These are phyloP conservation scores for Bemisia tabaci DNA, from an alignment of 1,140 invertebrate species.

Conservation along the genomic window DNA sequence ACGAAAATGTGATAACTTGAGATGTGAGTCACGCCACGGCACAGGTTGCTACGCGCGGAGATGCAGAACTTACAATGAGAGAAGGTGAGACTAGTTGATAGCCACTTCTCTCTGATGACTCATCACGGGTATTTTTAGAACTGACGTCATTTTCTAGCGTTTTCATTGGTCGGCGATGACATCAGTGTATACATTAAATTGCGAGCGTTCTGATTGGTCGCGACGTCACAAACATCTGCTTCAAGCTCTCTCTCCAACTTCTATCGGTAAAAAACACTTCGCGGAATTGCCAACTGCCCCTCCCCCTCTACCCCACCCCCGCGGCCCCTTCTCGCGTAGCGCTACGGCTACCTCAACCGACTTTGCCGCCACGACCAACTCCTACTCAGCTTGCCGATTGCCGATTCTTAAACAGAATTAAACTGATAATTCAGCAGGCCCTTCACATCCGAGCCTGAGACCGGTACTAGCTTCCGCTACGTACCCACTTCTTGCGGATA, in stretches of 20 bases:
- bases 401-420: no score
- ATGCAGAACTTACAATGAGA: constrained; percentile 29
- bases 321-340: no score
- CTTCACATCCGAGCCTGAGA: no score
- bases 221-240: neutral
- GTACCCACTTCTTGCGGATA: no score
- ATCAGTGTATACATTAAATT: constrained; percentile 21
- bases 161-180: constrained; percentile 30
- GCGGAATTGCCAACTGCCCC: neutral
- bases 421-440: no score
- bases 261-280: neutral
- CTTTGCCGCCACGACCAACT: no score
- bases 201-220: neutral
- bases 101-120: constrained; percentile 37
- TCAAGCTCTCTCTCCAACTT: neutral
- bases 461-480: no score
- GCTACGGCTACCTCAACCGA: no score
- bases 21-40: constrained; percentile 4
- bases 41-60: constrained; percentile 15
- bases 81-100: constrained; percentile 31
- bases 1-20: no score
- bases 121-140: constrained; percentile 32
- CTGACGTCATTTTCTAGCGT: constrained; percentile 27
- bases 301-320: neutral
- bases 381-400: no score